Evolutionary conservation across 2,797 vertebrate genomes (phyloP), one percentile per base, ranked within the genome.

Genomic region (Syngnathus rostellatus): DNA sequence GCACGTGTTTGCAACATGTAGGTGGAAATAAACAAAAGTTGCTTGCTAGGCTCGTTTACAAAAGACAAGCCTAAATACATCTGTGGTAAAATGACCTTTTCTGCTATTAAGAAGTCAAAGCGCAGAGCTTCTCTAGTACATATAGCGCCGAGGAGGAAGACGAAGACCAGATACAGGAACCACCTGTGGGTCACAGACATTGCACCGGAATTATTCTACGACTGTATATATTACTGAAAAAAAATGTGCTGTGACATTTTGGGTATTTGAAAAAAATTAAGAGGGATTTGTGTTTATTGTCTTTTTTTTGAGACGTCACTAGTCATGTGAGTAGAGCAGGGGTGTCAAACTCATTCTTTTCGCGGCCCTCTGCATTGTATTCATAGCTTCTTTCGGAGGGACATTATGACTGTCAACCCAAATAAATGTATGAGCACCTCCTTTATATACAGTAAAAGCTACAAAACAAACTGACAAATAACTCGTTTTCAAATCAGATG

Each of bases 131-230:
- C 95, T 73, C 97, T 92, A 62, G 93, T 95, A 77, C 96, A 99
- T 88, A 94, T 88, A 81, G 94, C 93, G 80, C 97, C 96, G 43
- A 99, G 90, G 86, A 99, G 90, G 85, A 99, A 95, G 77, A 95
- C 93, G 63, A 99, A 99, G 82, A 98, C 88, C 55, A 98, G 88
- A 90, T 99, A 99, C 64, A 99, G 92, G 91, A 99, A 98, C 97
- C 97, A 99, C 89, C 97, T 99, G 94, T 54, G 80, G 90, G 85
- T 86, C 75, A 81, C 54, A 72, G 76, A 81, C 72, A 87, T 74
- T 68, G 75, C 64, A 78, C n/a, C 66, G 58, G 21, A 17, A 40
- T 40, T 62, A 65, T 72, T 69, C 58, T 75, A 75, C 73, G 67
- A 68, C 68, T 39, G 66, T 19, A 9, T 10, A n/a, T 60, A 9